Conservation (phyloP, 2,888 invertebrate genomes). For the Drosophila pseudotalamancana region DNA sequence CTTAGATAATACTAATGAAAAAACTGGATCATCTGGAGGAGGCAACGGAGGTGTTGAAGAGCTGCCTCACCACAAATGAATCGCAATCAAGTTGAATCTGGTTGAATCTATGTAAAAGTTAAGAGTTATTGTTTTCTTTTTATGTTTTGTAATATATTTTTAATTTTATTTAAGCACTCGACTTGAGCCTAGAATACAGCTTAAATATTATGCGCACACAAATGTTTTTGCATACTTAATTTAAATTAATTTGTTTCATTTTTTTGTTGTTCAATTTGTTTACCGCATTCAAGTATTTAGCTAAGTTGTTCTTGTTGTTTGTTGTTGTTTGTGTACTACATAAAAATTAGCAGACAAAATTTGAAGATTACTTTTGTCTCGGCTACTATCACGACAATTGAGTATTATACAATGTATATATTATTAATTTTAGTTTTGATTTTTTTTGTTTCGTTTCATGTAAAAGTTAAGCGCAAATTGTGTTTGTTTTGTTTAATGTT, state of each 20-base stretch:
- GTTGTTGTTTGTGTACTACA: slow-evolving; percentile 36
- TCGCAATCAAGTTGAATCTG: neutral
- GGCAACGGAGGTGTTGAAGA: slow-evolving; percentile 88
- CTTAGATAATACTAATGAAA: slow-evolving; percentile 91
- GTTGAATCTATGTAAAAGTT: neutral
- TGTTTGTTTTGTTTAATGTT: slow-evolving; percentile 9
- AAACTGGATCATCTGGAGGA: slow-evolving; percentile 94
- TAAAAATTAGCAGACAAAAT: slow-evolving; percentile 71
- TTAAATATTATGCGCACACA: slow-evolving; percentile 61
- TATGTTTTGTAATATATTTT: slow-evolving; percentile 34
- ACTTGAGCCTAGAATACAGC: slow-evolving; percentile 54
- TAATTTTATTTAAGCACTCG: slow-evolving; percentile 60
- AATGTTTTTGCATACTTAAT: slow-evolving; percentile 43
- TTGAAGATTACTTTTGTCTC: slow-evolving; percentile 63
- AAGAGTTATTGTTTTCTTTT: slow-evolving; percentile 20
- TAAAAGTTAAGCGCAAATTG: slow-evolving; percentile 26
- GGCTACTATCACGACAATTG: slow-evolving; percentile 84
- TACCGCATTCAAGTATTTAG: slow-evolving; percentile 22
- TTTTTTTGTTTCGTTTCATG: slow-evolving; percentile 7
- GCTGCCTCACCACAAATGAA: slow-evolving; percentile 56
- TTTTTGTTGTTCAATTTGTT: slow-evolving; percentile 21
- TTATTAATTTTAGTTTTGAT: slow-evolving; percentile 29
- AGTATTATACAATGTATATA: slow-evolving; percentile 79
- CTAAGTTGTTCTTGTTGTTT: slow-evolving; percentile 37
- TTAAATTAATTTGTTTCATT: slow-evolving; percentile 46